phyloP scores from a whole-genome alignment of 2,113 vertebrate genomes.

The Alligator sinensis region DNA sequence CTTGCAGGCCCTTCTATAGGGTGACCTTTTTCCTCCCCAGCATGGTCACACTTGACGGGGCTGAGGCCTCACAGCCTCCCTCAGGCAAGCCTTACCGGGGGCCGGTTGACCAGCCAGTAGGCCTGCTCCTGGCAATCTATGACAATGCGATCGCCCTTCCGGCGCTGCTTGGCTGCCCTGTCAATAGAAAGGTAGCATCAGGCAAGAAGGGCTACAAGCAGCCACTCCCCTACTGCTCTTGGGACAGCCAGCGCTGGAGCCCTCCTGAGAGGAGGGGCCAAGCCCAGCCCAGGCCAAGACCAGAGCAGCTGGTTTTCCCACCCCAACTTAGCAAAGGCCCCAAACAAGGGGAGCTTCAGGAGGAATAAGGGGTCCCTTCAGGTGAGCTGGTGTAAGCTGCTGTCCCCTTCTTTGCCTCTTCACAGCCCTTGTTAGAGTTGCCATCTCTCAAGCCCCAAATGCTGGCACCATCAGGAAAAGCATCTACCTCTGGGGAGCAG shows the following conservation, averaged over 20 bases:
- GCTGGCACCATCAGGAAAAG: not conserved
- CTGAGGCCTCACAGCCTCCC: not conserved
- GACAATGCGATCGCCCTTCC: slow-evolving; percentile 93
- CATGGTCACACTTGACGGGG: not conserved
- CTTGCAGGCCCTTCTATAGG: not conserved
- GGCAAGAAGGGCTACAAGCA: not conserved
- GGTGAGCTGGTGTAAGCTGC: too few species aligned
- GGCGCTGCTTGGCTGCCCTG: slow-evolving; percentile 92
- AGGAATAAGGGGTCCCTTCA: too few species aligned
- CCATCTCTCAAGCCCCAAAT: not conserved
- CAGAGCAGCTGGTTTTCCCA: too few species aligned
- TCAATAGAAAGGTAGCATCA: not conserved
- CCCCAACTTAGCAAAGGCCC: too few species aligned
- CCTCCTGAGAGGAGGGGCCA: not conserved
- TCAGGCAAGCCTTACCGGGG: slow-evolving; percentile 81
- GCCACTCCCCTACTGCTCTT: too few species aligned
- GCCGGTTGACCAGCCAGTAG: slow-evolving; percentile 94
- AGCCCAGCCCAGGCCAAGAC: not conserved
- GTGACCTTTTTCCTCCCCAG: not conserved
- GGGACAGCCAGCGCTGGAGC: not conserved
- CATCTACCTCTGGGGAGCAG: not conserved
- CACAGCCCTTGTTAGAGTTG: too few species aligned
- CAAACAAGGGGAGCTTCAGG: too few species aligned
- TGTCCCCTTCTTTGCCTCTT: too few species aligned
- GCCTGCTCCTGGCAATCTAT: slow-evolving; percentile 94